Base-by-base conservation (phyloP, 2,113 vertebrate species). In the Psephotus haematonotus region DNA sequence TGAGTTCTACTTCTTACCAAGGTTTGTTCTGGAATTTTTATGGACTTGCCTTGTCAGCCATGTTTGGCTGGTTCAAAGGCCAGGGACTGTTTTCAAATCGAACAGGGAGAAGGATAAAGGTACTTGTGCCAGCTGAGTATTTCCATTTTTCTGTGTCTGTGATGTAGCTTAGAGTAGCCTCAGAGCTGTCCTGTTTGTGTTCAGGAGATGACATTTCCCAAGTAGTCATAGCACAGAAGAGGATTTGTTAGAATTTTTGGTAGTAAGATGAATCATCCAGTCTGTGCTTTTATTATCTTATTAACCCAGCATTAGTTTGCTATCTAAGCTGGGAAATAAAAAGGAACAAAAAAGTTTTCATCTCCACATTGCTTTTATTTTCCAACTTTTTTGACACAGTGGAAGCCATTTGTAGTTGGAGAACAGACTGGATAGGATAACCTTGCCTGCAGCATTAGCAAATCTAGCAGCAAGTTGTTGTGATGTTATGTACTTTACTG, bases 381-480 rank as follows among this genome's bases (percentile, higher is more conserved):
- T 80, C 67, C 59, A 84, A 57, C 63, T 44, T 49, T 90, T 94
- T 92, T 67, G 49, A 90, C 78, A 46, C 23, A 35, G 4, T 1
- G 69, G 65, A 82, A 87, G 28, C n/a, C 37, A 35, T 80, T 59
- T 91, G 59, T 67, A 57, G 22, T 39, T 93, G 72, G 44, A 90
- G 78, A 94, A 86, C 80, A 86, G 13, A 28, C 59, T 55, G 60
- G 29, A 80, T 95, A 94, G 60, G 29, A 80, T 95, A 94, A 88
- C 94, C 92, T 94, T 95, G 89, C 89, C 95, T 87, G 63, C 37
- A 93, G 92, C 82, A 75, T 90, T 93, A 90, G 43, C 69, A 95
- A 94, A 91, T 85, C 52, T 24, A 93, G 91, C 87, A 85, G 78
- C 59, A 46, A 83, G 90, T 82, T 94, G 65, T 60, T 90, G 79